A percentile compares a stretch with the other conserved stretches of the same genome.
phyloP scores from a whole-genome alignment of 2,888 invertebrate genomes.

The Philaethria dido region DNA sequence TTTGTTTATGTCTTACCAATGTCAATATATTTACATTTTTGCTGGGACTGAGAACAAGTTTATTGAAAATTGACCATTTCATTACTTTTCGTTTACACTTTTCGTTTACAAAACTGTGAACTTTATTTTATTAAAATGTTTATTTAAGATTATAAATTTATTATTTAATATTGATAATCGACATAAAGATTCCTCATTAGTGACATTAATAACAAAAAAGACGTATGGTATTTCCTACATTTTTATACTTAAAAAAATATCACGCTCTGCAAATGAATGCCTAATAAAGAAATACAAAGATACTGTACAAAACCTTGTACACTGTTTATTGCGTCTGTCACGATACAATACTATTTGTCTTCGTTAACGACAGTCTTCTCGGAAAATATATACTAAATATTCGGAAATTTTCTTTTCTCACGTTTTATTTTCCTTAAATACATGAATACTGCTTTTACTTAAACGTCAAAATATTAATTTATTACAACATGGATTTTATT shows the following conservation, averaged over 20 bases:
- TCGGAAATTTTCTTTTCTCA: conserved; percentile 8
- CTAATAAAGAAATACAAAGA: conserved; percentile 10
- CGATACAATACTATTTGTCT: conserved; percentile 22
- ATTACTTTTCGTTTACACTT: no score
- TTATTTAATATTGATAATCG: no score
- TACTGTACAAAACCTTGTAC: conserved; percentile 9
- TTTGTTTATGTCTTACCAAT: no score
- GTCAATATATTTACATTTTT: no score
- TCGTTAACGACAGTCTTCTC: conserved; percentile 17
- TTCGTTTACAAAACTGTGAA: no score
- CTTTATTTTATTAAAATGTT: no score
- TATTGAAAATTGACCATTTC: no score
- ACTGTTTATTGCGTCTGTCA: conserved; percentile 21
- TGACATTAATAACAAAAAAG: no score
- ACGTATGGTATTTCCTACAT: background rate
- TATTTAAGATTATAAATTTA: no score
- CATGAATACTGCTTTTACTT: no score
- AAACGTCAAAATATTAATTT: background rate
- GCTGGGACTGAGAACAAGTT: no score
- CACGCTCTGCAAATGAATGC: background rate
- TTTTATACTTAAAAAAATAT: background rate
- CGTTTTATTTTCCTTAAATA: background rate
- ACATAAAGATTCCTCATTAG: no score
- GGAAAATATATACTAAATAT: conserved; percentile 6
- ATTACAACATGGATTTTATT: background rate